Conservation (phyloP, 2,113 vertebrate species). For the western clawed frog (Xenopus tropicalis) region DNA sequence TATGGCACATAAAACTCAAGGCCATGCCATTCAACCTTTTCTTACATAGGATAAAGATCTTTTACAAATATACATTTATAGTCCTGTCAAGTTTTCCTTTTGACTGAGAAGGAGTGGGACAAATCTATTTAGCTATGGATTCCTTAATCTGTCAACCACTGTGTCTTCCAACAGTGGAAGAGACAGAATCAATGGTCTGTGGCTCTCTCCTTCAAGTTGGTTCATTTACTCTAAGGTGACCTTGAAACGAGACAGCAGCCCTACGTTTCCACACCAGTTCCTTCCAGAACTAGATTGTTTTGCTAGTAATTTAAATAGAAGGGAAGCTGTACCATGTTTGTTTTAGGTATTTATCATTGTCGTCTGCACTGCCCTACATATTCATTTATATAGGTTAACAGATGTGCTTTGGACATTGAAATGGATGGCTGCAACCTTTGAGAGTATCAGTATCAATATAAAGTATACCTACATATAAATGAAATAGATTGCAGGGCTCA, state of each 20-base stretch:
- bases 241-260: slow-evolving; percentile 18
- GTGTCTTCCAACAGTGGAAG: slow-evolving; percentile 28
- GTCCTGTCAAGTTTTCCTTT: slow-evolving; percentile 1
- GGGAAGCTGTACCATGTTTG: not conserved
- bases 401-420: too few relatives aligned
- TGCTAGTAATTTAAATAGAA: slow-evolving; percentile 1
- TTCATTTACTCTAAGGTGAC: slow-evolving; percentile 38
- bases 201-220: slow-evolving; percentile 22
- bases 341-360: not conserved
- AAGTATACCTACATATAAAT: too few relatives aligned
- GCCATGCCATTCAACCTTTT: too few relatives aligned
- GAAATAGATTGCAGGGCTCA: too few relatives aligned
- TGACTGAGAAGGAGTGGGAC: not conserved
- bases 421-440: too few relatives aligned
- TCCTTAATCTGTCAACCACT: slow-evolving; percentile 26
- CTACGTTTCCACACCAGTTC: not conserved
- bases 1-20: too few relatives aligned
- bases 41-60: not conserved
- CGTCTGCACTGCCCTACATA: too few relatives aligned
- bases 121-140: slow-evolving; percentile 32
- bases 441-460: too few relatives aligned
- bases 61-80: not conserved
- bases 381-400: too few relatives aligned
- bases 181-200: slow-evolving; percentile 37
- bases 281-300: not conserved